Conservation (phyloP, 2,113 vertebrate genomes). For the Forbesichthys agassizii region DNA sequence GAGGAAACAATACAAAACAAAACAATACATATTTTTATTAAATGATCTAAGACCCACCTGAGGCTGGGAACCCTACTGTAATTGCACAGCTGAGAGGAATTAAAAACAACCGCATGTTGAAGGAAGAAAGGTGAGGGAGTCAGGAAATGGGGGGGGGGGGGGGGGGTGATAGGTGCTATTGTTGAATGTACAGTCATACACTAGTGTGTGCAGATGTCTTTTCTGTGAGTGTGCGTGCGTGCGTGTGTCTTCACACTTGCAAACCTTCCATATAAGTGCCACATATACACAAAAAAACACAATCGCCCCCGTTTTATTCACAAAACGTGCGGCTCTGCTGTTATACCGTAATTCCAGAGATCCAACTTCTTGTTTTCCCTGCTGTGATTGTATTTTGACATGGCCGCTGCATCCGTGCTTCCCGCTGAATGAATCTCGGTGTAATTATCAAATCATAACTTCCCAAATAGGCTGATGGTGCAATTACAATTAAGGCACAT, state of each 20-base stretch:
- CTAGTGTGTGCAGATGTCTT: slow-evolving; percentile 1
- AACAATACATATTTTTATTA: no score
- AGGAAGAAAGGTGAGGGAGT: background rate
- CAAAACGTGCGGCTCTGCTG: background rate
- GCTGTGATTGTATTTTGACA: slow-evolving; percentile 38
- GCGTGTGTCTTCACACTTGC: background rate
- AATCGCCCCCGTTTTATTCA: slow-evolving; percentile 7
- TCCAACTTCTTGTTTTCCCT: slow-evolving; percentile 25
- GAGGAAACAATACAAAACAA: no score
- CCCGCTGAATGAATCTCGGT: slow-evolving; percentile 16
- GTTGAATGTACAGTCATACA: no score
- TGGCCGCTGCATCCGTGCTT: background rate
- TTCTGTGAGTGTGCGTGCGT: background rate
- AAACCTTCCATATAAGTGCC: background rate
- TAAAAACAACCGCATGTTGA: slow-evolving; percentile 38
- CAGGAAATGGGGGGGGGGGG: background rate
- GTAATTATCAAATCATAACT: slow-evolving; percentile 39
- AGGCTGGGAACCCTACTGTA: slow-evolving; percentile 4
- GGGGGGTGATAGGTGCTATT: background rate
- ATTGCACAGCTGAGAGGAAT: slow-evolving; percentile 55
- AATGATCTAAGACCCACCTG: no score
- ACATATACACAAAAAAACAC: background rate
- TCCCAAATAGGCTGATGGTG: slow-evolving; percentile 37
- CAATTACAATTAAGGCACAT: slow-evolving; percentile 31
- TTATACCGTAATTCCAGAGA: slow-evolving; percentile 7